Percentiles rank a stretch among this genome's conserved stretches.
Evolutionary conservation across 2,797 vertebrate species (phyloP).

Genomic region (Molossus alvarezi): DNA sequence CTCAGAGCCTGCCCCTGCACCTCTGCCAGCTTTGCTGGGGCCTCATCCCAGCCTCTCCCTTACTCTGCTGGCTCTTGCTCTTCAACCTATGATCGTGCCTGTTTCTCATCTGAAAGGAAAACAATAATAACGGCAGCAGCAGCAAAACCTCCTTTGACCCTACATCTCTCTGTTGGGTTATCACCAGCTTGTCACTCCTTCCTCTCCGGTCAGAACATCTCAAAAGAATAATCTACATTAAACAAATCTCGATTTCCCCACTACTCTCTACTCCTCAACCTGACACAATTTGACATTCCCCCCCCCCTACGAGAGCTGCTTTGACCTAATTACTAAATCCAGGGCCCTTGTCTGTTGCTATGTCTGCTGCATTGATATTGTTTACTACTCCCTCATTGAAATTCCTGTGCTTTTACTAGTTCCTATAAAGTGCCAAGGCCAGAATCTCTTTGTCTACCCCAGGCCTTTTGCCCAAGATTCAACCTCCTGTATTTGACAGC

Average conservation of each 20-base stretch:
- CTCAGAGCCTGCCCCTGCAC: constrained; percentile 52
- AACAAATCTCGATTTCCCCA: constrained; percentile 4
- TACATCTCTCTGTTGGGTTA: constrained; percentile 57
- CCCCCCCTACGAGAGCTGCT: background rate
- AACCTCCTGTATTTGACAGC: background rate
- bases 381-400: constrained; percentile 50
- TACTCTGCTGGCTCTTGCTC: constrained; percentile 61
- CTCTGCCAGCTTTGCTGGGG: background rate
- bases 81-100: constrained; percentile 61
- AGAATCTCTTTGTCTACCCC: constrained; percentile 13
- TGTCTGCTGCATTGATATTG: constrained; percentile 42
- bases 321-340: constrained; percentile 59
- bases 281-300: constrained; percentile 37
- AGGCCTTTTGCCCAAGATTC: constrained; percentile 26
- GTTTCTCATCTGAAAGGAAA: constrained; percentile 70
- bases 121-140: constrained; percentile 30
- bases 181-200: constrained; percentile 47
- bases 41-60: constrained; percentile 60
- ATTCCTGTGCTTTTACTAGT: constrained; percentile 29
- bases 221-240: constrained; percentile 32
- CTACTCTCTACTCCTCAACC: constrained; percentile 29
- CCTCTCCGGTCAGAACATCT: background rate
- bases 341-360: background rate
- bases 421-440: constrained; percentile 56
- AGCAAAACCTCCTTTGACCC: constrained; percentile 60